These are phyloP conservation scores for Bergia puertoricense DNA, from an alignment of 92 coral and sea anemone species.

Conservation along the genomic window DNA sequence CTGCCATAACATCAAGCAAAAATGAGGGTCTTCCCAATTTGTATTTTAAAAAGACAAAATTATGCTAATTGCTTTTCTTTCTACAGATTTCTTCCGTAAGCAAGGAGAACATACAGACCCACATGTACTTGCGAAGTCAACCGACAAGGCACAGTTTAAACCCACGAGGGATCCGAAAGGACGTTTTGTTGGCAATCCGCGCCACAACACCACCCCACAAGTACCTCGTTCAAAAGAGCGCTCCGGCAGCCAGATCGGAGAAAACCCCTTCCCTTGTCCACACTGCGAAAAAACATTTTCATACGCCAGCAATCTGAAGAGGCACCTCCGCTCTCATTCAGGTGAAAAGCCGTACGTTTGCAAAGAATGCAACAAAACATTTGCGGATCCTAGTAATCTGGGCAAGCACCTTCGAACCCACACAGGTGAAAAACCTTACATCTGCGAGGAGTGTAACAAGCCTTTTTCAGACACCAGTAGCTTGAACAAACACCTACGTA, in stretches of 20 bases:
- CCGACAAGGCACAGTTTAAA: constrained; percentile 12
- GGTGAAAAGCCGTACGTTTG: constrained; percentile 42
- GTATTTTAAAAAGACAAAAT: background rate
- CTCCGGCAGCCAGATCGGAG: constrained; percentile 16
- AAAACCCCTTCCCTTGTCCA: constrained; percentile 36
- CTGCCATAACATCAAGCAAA: no score
- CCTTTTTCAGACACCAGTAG: constrained; percentile 15
- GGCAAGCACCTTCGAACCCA: constrained; percentile 37
- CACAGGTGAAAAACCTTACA: constrained; percentile 24
- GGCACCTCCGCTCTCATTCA: constrained; percentile 40
- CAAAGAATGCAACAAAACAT: constrained; percentile 26
- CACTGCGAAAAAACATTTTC: constrained; percentile 27
- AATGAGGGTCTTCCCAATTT: background rate
- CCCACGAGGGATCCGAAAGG: constrained; percentile 28
- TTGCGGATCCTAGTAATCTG: constrained; percentile 36
- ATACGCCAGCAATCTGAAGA: constrained; percentile 33
- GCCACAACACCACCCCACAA: background rate
- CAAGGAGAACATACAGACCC: background rate
- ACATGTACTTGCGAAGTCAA: background rate
- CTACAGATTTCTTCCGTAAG: background rate
- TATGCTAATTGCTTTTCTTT: background rate
- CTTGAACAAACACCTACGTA: background rate
- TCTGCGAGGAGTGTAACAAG: constrained; percentile 8
- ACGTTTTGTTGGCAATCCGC: constrained; percentile 12
- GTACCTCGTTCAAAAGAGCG: background rate